Base-by-base conservation (phyloP, 2,797 vertebrate species). In the Poecile montanus region DNA sequence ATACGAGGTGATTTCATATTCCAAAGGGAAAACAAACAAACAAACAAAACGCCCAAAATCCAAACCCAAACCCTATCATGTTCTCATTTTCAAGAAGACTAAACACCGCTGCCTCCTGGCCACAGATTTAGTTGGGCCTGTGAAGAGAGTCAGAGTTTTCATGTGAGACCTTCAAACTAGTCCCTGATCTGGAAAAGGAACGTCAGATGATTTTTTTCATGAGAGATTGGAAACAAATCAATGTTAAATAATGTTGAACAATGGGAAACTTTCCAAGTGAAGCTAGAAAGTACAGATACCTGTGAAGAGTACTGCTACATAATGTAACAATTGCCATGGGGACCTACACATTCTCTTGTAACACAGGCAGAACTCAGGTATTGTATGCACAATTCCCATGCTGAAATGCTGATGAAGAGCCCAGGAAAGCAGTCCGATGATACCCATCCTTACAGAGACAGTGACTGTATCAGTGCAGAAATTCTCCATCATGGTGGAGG, bases 31-130 rank as follows among this genome's bases (percentile, higher is more conserved):
- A 56, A 53, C 20, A 36, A 22, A 23, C 3, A 44, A 57, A 34
- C 8, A 32, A 53, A 5, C 5, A 38, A 27, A 58, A 3, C 1
- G 4, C 7, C 13, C 19, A 2, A 42, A 40, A 40, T 7, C 4
- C 22, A 21, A 51, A 63, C 13, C 16, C 11, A 26, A 66, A 60
- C 13, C 0, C 2, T 5, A 54, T 4, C 13, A 40, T 11, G 20
- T 18, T 6, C 5, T 85, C 11, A 16, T 74, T 93, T 72, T 90
- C n/a, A 72, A 44, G 23, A 60, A 47, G 13, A 84, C 6, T 27
- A 23, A 67, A 88, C n/a, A 6, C 3, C 12, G 8, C 13, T 66
- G 29, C 4, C 5, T 74, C 57, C 7, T 2, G 1, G 19, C 53
- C 27, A 78, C 7, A 81, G 11, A 38, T 67, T 70, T 53, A 45